A percentile compares a stretch with the other conserved stretches of the same genome.
These are phyloP conservation scores for Cryptomyrus ogoouensis DNA, from an alignment of 2,113 vertebrate species.

Conservation along the genomic window DNA sequence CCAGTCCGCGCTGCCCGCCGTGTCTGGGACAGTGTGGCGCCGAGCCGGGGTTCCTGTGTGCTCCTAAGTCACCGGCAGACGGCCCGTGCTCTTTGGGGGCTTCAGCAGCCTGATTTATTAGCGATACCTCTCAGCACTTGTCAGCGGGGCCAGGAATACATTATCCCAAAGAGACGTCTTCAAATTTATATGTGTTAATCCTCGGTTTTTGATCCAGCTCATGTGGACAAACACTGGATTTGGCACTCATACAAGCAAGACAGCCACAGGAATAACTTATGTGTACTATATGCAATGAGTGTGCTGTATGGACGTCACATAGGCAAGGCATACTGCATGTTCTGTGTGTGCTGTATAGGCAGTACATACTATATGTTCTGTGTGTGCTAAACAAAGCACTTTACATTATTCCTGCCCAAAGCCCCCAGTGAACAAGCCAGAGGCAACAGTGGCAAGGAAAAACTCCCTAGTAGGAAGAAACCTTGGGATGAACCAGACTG, in stretches of 20 bases:
- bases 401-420: no score
- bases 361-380: neutral
- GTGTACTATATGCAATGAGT: neutral
- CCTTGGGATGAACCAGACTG: no score
- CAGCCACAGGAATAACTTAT: neutral
- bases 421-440: no score
- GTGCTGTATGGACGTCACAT: neutral
- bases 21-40: neutral
- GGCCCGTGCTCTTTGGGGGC: conserved; percentile 47
- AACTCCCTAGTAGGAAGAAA: no score
- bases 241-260: neutral
- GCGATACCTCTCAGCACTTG: conserved; percentile 55
- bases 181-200: conserved; percentile 43
- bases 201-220: conserved; percentile 30
- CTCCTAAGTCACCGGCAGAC: conserved; percentile 60
- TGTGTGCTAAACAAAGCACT: neutral
- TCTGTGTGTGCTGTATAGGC: neutral
- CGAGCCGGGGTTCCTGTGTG: conserved; percentile 34
- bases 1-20: neutral
- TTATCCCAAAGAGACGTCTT: conserved; percentile 58
- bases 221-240: conserved; percentile 25
- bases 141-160: conserved; percentile 56
- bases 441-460: no score
- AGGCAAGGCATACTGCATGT: neutral
- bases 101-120: conserved; percentile 58